Evolutionary conservation across 2,113 vertebrate genomes (phyloP).

Genomic region (Rhinoderma darwinii): DNA sequence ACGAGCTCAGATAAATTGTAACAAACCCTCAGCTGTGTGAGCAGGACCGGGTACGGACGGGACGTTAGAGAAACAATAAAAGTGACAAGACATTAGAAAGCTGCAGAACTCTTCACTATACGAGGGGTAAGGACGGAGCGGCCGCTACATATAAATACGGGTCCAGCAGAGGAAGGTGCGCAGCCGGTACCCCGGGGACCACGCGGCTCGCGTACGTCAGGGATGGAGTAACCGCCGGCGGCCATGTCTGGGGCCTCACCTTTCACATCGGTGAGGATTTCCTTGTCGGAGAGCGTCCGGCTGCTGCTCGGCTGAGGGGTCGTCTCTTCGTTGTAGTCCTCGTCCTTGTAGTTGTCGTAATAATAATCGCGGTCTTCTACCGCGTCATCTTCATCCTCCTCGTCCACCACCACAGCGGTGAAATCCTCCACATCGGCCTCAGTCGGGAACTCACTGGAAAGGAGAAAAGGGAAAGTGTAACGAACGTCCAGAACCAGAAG

Average conservation of each 20-base stretch:
- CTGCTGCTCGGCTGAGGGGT: conserved; percentile 68
- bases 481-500: neutral
- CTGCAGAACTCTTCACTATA: too few relatives aligned
- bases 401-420: conserved; percentile 73
- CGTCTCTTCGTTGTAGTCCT: conserved; percentile 78
- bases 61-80: too few relatives aligned
- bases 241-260: conserved; percentile 73
- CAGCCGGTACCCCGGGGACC: too few relatives aligned
- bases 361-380: conserved; percentile 83
- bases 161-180: too few relatives aligned
- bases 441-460: conserved; percentile 80
- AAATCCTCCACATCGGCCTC: conserved; percentile 82
- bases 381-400: conserved; percentile 80
- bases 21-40: too few relatives aligned
- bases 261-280: conserved; percentile 85
- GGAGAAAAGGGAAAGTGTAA: neutral
- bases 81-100: too few relatives aligned
- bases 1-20: too few relatives aligned
- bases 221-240: too few relatives aligned
- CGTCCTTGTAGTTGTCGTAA: conserved; percentile 77
- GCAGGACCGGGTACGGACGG: too few relatives aligned
- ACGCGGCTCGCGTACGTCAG: too few relatives aligned
- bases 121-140: too few relatives aligned
- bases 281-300: conserved; percentile 73
- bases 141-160: too few relatives aligned